These are phyloP conservation scores for Volucella zonaria DNA, from an alignment of 2,888 invertebrate species.

Conservation along the genomic window DNA sequence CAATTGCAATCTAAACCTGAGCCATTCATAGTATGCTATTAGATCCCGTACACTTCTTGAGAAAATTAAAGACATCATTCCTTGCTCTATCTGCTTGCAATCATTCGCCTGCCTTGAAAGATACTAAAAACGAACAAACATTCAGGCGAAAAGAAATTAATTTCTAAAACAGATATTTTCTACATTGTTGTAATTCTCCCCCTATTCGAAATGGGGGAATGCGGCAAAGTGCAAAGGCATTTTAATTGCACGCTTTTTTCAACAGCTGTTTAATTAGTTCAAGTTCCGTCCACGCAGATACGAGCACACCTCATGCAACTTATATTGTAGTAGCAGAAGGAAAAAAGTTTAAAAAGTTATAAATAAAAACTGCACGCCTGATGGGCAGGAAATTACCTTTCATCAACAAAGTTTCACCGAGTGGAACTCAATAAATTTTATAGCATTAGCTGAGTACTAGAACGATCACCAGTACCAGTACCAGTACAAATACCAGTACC, in stretches of 20 bases:
- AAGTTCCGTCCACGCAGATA: slow-evolving; percentile 67
- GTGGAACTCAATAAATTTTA: slow-evolving; percentile 46
- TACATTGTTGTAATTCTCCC: slow-evolving; percentile 24
- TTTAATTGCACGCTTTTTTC: slow-evolving; percentile 76
- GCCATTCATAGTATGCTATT: too few species aligned
- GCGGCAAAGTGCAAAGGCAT: slow-evolving; percentile 49
- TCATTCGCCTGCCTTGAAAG: too few species aligned
- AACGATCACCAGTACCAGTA: neutral
- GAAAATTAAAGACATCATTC: too few species aligned
- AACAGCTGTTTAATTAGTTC: slow-evolving; percentile 83
- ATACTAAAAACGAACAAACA: too few species aligned
- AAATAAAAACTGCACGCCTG: slow-evolving; percentile 8
- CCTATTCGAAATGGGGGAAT: slow-evolving; percentile 18
- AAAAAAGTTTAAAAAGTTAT: neutral
- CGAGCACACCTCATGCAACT: slow-evolving; percentile 29
- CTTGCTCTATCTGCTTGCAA: too few species aligned
- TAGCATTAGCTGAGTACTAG: slow-evolving; percentile 7
- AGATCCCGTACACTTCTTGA: too few species aligned
- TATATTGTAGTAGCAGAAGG: neutral
- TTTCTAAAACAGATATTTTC: slow-evolving; percentile 17
- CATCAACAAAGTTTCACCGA: slow-evolving; percentile 30
- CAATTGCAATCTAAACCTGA: too few species aligned
- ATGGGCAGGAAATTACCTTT: slow-evolving; percentile 19
- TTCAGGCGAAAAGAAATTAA: too few species aligned
- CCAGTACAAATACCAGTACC: too few species aligned